These are phyloP conservation scores for Scyliorhinus canicula DNA, from an alignment of 2,797 vertebrate genomes.

Conservation along the genomic window DNA sequence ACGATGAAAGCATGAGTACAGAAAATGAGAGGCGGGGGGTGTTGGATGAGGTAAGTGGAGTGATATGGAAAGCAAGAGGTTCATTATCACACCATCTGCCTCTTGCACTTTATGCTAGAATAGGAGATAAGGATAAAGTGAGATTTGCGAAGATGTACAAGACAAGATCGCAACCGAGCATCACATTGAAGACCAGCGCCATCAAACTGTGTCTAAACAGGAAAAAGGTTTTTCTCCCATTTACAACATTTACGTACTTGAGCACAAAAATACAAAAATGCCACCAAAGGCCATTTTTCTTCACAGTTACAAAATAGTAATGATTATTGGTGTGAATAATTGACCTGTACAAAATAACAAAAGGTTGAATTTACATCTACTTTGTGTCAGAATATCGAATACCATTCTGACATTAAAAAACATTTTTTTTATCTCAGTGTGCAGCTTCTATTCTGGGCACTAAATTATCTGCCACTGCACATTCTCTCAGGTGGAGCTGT, in stretches of 20 bases:
- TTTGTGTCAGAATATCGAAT: not conserved
- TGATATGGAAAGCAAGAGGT: too few species aligned
- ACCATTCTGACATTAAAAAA: not conserved
- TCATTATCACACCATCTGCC: too few species aligned
- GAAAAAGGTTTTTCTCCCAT: not conserved
- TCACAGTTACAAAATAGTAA: not conserved
- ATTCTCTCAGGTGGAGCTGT: slow-evolving; percentile 18
- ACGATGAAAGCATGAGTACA: too few species aligned
- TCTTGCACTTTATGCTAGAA: too few species aligned
- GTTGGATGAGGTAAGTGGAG: too few species aligned
- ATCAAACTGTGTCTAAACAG: not conserved
- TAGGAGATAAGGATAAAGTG: too few species aligned
- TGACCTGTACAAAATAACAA: slow-evolving; percentile 18
- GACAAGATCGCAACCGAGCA: too few species aligned
- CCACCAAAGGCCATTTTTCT: not conserved
- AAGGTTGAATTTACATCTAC: not conserved
- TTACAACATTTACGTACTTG: not conserved
- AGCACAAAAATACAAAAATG: not conserved
- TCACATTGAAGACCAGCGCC: not conserved
- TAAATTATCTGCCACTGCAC: slow-evolving; percentile 16
- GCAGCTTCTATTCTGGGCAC: slow-evolving; percentile 21
- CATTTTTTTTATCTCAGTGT: slow-evolving; percentile 8
- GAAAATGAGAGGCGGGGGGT: too few species aligned
- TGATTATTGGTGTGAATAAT: not conserved
- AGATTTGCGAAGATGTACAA: too few species aligned